A percentile compares a stretch with the other conserved stretches of the same genome.
Evolutionary conservation across 2,113 vertebrate species (phyloP).

Genomic region (Cyrtonyx montezumae): DNA sequence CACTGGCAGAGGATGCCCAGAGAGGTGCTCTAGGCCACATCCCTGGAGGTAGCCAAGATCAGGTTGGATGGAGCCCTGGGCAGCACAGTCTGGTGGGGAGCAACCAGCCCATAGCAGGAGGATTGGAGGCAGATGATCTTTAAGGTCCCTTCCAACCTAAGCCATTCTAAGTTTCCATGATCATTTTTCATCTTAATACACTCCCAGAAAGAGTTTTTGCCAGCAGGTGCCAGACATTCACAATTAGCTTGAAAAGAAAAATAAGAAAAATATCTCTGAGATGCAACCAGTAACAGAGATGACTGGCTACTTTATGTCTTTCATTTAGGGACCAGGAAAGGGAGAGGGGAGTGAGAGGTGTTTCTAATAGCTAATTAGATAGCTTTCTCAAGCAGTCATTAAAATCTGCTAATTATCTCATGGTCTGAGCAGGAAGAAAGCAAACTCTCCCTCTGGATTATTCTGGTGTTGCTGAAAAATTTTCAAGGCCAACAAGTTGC

Average conservation of each 20-base stretch:
- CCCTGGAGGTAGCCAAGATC: too few species aligned
- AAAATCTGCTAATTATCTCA: slow-evolving; percentile 72
- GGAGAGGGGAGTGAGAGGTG: background rate
- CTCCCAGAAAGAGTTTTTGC: background rate
- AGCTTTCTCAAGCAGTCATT: slow-evolving; percentile 67
- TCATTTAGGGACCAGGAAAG: background rate
- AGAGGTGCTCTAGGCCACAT: too few species aligned
- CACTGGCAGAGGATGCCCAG: too few species aligned
- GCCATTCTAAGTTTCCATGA: too few species aligned
- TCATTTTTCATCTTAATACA: background rate
- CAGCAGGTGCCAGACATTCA: background rate
- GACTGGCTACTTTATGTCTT: slow-evolving; percentile 11
- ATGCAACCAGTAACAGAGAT: background rate
- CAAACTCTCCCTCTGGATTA: slow-evolving; percentile 54
- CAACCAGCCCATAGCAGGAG: too few species aligned
- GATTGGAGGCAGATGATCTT: too few species aligned
- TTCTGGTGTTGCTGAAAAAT: background rate
- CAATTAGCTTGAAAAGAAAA: slow-evolving; percentile 46
- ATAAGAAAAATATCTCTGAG: background rate
- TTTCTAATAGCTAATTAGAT: slow-evolving; percentile 66
- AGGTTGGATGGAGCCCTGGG: too few species aligned
- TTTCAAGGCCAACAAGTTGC: slow-evolving; percentile 50
- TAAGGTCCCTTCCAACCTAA: too few species aligned
- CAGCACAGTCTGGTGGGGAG: too few species aligned
- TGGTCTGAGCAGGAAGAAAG: slow-evolving; percentile 22